Base-by-base conservation (phyloP, 1,140 invertebrate genomes). In the Scylla paramamosain region DNA sequence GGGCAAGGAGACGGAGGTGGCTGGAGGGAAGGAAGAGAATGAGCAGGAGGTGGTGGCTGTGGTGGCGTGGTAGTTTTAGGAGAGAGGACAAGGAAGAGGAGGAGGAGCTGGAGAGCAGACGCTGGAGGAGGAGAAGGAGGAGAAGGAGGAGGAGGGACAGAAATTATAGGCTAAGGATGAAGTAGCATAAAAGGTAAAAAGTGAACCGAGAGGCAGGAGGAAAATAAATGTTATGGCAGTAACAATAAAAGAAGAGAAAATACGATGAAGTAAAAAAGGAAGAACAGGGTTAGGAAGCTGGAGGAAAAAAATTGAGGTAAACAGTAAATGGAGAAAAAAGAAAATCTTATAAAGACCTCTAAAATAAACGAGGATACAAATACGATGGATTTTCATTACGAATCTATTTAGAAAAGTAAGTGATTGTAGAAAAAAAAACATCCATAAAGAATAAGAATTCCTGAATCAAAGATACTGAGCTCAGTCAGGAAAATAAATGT, bases 61-160 rank as follows among this genome's bases (percentile, higher is more conserved):
- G 52, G 39, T 39, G 28, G 83, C 12, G 83, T 10, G 14, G 83
- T 29, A 86, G 28, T 86, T 29, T 31, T 39, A 59, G 52, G 52
- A 59, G 52, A 59, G 52, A 59, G 52, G 52, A 59, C 16, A 59
- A 59, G 52, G 52, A 59, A 20, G 52, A 59, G 52, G 52, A 59
- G 52, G 52, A 59, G 2, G 52, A 39, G 77, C 20, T 25, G 7
- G 20, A 83, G 77, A 29, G 77, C 4, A n/a, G 77, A 83, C 20
- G 77, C 20, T n/a, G 83, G 83, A 39, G 32, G 20, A 39, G 32
- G 3, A 39, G 83, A 25, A 86, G 83, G 32, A 86, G 32, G 83
- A 86, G 45, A 7, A 88, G 4, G 28, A 89, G 39, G 45, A 88
- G 86, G 86, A 88, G 86, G n/a, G 31, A 88, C 28, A 88, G 31